Base-by-base conservation (phyloP, 2,113 vertebrate genomes). In the Speoplatyrhinus poulsoni region DNA sequence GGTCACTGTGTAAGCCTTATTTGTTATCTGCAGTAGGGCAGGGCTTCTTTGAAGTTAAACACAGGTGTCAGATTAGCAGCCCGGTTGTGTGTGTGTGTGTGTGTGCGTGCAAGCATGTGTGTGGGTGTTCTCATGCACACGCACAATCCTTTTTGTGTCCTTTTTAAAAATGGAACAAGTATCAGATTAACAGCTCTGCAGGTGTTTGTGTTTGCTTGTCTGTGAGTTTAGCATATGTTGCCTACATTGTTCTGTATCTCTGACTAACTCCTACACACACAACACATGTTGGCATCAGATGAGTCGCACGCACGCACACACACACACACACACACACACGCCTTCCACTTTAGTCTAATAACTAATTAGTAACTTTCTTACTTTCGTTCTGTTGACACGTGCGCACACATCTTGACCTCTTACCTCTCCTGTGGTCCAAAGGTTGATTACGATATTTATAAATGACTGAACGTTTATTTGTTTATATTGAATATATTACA, bases 21-120 rank as follows among this genome's bases (percentile, higher is more conserved):
- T 11, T 36, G 32, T 59, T 59, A 11, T 58, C 56, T 32, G 46
- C 11, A 19, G 17, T 56, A 56, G 17, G 13, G 62, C 61, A 11
- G 50, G 32, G 7, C 15, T 55, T 1, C 47, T 53, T 6, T 64
- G 41, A 33, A 60, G 52, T 52, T 12, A 49, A 77, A 62, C 50
- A 17, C 41, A 67, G 58, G 67, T 75, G 52, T 52, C 46, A 60
- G 15, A 73, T 69, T 15, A 66, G 67, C 58, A 49, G 59, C 46
- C 19, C 50, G 26, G 32, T 9, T 48, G 19, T 61, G 54, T 53
- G 61, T 54, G 57, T 15, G 60, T 12, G 36, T 48, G 60, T 49
- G 60, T 62, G 53, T 19, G 52, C 41, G 17, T 64, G 60, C 46
- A 46, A 59, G 61, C 32, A 54, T 41, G 46, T 57, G 53, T 49